phyloP scores from a whole-genome alignment of 2,797 vertebrate species.

The Mormyrops boulengeri region DNA sequence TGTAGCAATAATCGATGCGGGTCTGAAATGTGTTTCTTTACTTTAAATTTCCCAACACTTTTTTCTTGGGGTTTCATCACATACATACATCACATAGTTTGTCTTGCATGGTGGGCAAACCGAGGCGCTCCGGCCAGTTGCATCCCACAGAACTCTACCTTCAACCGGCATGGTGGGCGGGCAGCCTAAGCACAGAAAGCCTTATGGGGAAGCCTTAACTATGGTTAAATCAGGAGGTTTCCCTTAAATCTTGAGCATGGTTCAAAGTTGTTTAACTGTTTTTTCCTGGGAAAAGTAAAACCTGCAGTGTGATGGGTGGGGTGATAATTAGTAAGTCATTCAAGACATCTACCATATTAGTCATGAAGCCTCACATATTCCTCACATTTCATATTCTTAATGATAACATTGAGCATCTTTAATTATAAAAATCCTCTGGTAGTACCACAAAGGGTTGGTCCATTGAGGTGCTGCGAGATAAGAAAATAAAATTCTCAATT shows the following conservation, averaged over 20 bases:
- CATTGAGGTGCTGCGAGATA: background rate
- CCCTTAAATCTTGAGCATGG: background rate
- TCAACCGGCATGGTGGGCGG: background rate
- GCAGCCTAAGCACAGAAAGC: background rate
- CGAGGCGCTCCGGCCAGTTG: background rate
- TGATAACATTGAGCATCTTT: background rate
- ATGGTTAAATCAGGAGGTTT: background rate
- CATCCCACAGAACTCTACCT: background rate
- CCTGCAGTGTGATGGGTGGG: background rate
- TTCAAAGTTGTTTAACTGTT: background rate
- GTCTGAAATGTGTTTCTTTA: background rate
- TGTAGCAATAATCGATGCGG: background rate
- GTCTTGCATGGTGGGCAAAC: background rate
- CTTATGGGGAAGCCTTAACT: background rate
- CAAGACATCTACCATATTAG: background rate
- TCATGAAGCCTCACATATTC: background rate
- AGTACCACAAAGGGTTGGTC: background rate
- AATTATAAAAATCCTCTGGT: background rate
- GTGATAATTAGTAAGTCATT: background rate
- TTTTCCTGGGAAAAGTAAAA: background rate
- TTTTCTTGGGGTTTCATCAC: background rate
- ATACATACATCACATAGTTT: no score
- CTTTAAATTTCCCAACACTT: background rate
- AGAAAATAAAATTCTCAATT: background rate
- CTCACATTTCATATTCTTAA: background rate